Percentiles rank a stretch among this genome's conserved stretches.
phyloP scores from a whole-genome alignment of 1,140 invertebrate species.

The Hormaphis cornu region DNA sequence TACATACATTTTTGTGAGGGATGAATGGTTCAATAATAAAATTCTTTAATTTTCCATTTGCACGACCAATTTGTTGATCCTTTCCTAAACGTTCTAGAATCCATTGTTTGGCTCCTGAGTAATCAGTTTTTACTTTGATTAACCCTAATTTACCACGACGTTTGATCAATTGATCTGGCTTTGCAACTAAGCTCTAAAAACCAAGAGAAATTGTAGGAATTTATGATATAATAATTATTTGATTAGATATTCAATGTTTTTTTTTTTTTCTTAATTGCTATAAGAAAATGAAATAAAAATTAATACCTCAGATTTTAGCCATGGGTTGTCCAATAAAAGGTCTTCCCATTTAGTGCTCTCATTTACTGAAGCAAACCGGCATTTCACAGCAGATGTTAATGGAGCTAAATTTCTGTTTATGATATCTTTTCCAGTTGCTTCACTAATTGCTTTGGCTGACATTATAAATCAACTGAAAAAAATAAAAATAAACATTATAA shows the following conservation, averaged over 20 bases:
- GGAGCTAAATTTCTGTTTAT: conserved; percentile 72
- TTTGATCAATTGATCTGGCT: conserved; percentile 98
- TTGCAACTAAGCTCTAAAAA: conserved; percentile 80
- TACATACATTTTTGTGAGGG: conserved; percentile 68
- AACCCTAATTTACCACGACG: conserved; percentile 91
- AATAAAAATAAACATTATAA: conserved; percentile 1
- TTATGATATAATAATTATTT: conserved; percentile 4
- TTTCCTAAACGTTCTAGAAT: conserved; percentile 76
- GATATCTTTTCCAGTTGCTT: conserved; percentile 89
- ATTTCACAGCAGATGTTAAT: conserved; percentile 60
- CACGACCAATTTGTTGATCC: conserved; percentile 75
- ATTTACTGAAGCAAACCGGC: conserved; percentile 71
- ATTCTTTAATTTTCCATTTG: conserved; percentile 74
- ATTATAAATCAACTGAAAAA: conserved; percentile 47
- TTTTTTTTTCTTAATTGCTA: neutral
- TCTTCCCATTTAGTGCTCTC: conserved; percentile 71
- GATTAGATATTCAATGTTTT: neutral
- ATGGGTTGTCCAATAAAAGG: conserved; percentile 67
- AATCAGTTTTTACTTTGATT: conserved; percentile 86
- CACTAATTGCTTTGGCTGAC: conserved; percentile 96
- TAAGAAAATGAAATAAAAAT: neutral
- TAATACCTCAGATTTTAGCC: conserved; percentile 68
- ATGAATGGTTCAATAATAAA: conserved; percentile 98
- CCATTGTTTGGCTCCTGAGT: conserved; percentile 74
- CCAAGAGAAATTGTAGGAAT: conserved; percentile 29